Base-by-base conservation (phyloP, 1,140 invertebrate species). In the Eciton burchellii region DNA sequence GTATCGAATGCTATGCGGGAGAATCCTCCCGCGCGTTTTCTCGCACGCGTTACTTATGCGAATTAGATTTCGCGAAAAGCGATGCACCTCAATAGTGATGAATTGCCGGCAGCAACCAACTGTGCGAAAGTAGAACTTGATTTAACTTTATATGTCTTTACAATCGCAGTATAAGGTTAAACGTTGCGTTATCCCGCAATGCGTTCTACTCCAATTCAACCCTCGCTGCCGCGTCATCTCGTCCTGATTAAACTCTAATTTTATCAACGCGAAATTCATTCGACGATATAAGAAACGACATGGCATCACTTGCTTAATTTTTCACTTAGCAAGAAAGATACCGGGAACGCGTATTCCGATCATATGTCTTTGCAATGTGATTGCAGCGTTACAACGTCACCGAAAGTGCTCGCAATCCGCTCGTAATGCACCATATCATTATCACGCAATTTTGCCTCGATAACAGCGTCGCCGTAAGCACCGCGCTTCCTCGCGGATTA, bases 391-490 rank as follows among this genome's bases (percentile, higher is more conserved):
- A 52, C 12, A n/a, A 35, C 5, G 0, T 1, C 35, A 4, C 1
- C 26, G 62, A 41, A 56, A 56, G 24, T 68, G 52, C 26, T 70
- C 45, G 41, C 35, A 79, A 76, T 79, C 8, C 16, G 5, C 21
- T 68, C 3, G 4, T 57, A 70, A 79, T 1, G 26, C 8, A 19
- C 4, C 19, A 9, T 56, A 57, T 45, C 59, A 54, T 70, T 79
- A 68, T 70, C 35, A 45, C 3, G 19, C 43, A 76, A 76, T 76
- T 56, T 77, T 68, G 3, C 26, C 41, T 54, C 66, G 65, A 79
- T 19, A n/a, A 35, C 26, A 45, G 11, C 52, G 21, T 54, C 35
- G 63, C 49, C 47, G 49, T 35, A 35, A 70, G 63, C 74, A 35
- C 70, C 35, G 12, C 35, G 63, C 70, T 70, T 68, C 19, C 63